Base-by-base conservation (phyloP, 2,888 invertebrate species). In the Metallyticus violacea region DNA sequence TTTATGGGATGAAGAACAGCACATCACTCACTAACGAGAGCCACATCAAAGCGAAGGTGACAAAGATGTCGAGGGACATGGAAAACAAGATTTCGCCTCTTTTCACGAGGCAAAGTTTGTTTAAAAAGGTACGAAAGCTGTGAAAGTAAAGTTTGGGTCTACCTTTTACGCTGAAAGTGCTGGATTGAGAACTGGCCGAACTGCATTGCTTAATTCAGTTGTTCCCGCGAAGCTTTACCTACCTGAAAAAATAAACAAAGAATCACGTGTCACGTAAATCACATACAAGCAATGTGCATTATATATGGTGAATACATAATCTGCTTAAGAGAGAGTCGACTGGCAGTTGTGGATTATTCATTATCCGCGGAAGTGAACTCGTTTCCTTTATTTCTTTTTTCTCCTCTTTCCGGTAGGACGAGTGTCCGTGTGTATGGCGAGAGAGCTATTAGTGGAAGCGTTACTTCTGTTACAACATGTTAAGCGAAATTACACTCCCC, bases 211-310 rank as follows among this genome's bases (percentile, higher is more conserved):
- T 62, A 62, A 62, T 15, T 62, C 15, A 9, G 22, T 62, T 62
- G 40, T 62, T 22, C 3, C 40, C 15, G 40, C 40, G 22, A 9
- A 15, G 40, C 15, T 62, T 62, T 62, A 62, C 81, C n/a, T 81
- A 81, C 81, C 81, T 81, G 81, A 29, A 81, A 80, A 80, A 80
- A 29, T 29, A 80, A 80, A 80, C 29, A 80, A 80, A 30, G 30
- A 80, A 80, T 80, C 80, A 28, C n/a, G 40, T 15, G 80, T 80
- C 28, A 80, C 7, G 29, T 29, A 30, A 30, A 81, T 30, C 30
- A 81, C 81, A 81, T 25, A 81, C 30, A 28, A 9, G 81, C 22
- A 22, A 25, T 9, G 25, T 62, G 40, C 40, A 62, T 62, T 62
- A 62, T 62, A 62, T 62, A 62, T 4, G 22, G 40, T 9, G 40